Evolutionary conservation across 2,797 vertebrate genomes (phyloP).

Genomic region (Necrosyrtes monachus): DNA sequence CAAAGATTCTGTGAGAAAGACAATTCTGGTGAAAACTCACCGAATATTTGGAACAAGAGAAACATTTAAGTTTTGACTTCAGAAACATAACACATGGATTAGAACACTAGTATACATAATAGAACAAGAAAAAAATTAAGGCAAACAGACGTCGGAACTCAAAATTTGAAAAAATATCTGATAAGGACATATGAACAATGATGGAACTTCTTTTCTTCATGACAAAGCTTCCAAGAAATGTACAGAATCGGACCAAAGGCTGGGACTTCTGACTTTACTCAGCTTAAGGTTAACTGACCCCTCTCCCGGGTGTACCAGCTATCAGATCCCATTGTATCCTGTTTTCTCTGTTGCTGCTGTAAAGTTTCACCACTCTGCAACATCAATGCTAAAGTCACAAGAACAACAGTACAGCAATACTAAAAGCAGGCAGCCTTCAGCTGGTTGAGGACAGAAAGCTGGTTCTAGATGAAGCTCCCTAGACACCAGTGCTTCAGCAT

Average conservation of each 20-base stretch:
- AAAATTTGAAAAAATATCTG: background rate
- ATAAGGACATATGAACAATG: background rate
- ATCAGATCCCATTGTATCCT: background rate
- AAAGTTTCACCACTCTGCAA: background rate
- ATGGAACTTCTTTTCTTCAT: background rate
- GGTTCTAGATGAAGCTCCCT: background rate
- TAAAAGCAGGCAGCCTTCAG: background rate
- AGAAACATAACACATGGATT: background rate
- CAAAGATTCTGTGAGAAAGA: background rate
- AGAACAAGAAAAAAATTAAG: background rate
- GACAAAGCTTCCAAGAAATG: background rate
- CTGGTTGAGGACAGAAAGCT: background rate
- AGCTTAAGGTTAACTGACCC: background rate
- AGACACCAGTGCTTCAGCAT: background rate
- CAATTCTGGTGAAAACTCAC: background rate
- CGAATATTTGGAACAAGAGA: background rate
- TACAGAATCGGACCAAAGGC: background rate
- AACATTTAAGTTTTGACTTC: background rate
- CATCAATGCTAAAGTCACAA: background rate
- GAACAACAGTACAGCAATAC: background rate
- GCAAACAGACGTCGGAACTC: background rate
- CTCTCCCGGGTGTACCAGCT: too few species aligned
- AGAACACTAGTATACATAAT: background rate
- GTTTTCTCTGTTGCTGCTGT: background rate
- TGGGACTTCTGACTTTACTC: background rate